Conservation (phyloP, 2,888 invertebrate species). For the Icerya purchasi region DNA sequence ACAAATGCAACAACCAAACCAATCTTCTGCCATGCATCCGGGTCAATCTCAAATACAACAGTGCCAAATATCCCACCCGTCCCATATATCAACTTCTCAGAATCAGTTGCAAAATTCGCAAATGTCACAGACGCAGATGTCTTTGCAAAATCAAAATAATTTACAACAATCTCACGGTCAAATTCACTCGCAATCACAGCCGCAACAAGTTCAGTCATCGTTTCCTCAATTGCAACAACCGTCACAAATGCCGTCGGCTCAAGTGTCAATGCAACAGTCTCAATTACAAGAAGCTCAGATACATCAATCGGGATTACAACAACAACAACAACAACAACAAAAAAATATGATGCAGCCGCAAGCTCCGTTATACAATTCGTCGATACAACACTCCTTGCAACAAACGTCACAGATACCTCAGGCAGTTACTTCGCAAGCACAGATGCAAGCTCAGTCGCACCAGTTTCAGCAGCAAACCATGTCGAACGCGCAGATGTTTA, state of each 20-base stretch:
- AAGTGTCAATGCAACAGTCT: neutral
- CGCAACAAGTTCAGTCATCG: too few species aligned
- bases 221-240: too few species aligned
- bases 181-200: conserved; percentile 7
- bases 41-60: too few species aligned
- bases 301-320: neutral
- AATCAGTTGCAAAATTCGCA: conserved; percentile 24
- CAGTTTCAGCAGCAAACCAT: conserved; percentile 26
- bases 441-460: conserved; percentile 19
- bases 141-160: conserved; percentile 28
- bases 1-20: conserved; percentile 16
- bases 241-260: neutral
- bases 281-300: neutral
- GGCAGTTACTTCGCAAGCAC: neutral
- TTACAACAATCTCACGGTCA: neutral
- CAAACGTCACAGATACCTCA: neutral
- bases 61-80: conserved; percentile 14
- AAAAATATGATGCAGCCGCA: neutral
- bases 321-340: neutral
- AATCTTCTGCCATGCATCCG: too few species aligned
- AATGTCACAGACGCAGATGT: conserved; percentile 29
- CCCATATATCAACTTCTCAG: conserved; percentile 18
- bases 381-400: neutral
- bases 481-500: conserved; percentile 23
- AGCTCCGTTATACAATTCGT: neutral